Evolutionary conservation across 2,888 invertebrate genomes (phyloP).

Genomic region (Meliscaeva auricollis): DNA sequence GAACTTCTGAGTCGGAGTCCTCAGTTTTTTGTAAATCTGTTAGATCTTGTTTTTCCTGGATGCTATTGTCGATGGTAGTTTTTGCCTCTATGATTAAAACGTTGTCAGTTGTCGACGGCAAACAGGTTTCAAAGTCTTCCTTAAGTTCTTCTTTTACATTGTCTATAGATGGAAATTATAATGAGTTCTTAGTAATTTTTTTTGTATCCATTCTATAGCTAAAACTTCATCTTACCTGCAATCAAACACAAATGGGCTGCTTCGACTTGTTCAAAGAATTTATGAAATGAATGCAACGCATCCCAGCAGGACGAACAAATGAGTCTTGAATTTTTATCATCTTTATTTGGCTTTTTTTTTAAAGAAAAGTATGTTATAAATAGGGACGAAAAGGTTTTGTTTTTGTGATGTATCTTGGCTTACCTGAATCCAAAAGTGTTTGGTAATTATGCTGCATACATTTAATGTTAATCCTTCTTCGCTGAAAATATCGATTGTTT

Average conservation of each 20-base stretch:
- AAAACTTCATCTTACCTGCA: neutral
- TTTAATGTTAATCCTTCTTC: conserved; percentile 77
- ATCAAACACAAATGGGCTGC: conserved; percentile 77
- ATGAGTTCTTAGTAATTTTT: conserved; percentile 54
- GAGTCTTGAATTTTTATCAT: conserved; percentile 14
- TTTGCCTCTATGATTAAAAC: conserved; percentile 1
- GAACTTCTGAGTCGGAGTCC: conserved; percentile 65
- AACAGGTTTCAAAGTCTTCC: conserved; percentile 32
- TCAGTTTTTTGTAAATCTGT: conserved; percentile 36
- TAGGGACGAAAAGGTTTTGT: neutral
- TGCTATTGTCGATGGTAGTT: neutral
- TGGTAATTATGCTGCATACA: conserved; percentile 77
- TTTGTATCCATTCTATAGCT: too few relatives aligned
- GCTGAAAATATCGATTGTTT: conserved; percentile 76
- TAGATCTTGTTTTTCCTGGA: neutral
- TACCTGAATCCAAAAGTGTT: conserved; percentile 79
- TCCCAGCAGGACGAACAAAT: conserved; percentile 79
- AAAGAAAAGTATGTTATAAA: neutral
- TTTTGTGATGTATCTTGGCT: too few relatives aligned
- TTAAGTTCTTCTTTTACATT: conserved; percentile 20
- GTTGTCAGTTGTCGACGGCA: neutral
- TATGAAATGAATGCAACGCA: conserved; percentile 79
- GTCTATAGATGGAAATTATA: neutral
- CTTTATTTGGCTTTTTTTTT: conserved; percentile 55
- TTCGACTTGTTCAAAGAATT: conserved; percentile 79